These are phyloP conservation scores for Octopus sinensis DNA, from an alignment of 1,140 invertebrate species.

Conservation along the genomic window DNA sequence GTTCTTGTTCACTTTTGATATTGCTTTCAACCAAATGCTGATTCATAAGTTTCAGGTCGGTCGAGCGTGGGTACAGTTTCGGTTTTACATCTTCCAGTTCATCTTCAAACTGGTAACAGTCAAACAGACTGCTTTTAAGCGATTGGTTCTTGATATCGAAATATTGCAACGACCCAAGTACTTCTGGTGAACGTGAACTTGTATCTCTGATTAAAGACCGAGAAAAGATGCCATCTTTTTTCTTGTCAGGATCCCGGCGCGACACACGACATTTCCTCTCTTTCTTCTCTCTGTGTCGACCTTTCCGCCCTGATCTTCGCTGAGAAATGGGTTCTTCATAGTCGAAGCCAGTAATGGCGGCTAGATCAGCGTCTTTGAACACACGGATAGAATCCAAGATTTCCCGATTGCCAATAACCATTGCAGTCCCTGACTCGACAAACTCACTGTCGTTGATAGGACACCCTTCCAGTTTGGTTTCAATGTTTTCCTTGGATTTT, in stretches of 20 bases:
- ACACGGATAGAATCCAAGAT: not conserved
- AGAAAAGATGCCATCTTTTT: slow-evolving; percentile 9
- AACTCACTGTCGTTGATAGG: not conserved
- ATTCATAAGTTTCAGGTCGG: not conserved
- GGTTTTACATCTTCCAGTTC: not conserved
- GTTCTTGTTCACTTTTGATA: not conserved
- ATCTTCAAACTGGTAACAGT: slow-evolving; percentile 3
- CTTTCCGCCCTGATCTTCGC: not conserved
- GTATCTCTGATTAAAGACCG: not conserved
- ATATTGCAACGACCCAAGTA: not conserved
- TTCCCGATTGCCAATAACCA: not conserved
- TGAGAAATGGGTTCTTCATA: not conserved
- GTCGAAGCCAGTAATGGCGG: not conserved
- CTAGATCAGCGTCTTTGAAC: not conserved
- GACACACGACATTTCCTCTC: not conserved
- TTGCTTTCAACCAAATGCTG: not conserved
- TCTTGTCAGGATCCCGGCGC: not conserved
- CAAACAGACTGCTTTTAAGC: not conserved
- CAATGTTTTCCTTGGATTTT: not conserved
- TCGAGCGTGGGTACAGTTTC: not conserved
- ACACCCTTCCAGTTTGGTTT: not conserved
- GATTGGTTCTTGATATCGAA: not conserved
- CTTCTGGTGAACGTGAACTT: not conserved
- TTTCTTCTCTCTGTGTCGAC: not conserved
- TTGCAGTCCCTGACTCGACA: not conserved